Conservation (phyloP, 2,888 invertebrate genomes). For the Hesperia comma region DNA sequence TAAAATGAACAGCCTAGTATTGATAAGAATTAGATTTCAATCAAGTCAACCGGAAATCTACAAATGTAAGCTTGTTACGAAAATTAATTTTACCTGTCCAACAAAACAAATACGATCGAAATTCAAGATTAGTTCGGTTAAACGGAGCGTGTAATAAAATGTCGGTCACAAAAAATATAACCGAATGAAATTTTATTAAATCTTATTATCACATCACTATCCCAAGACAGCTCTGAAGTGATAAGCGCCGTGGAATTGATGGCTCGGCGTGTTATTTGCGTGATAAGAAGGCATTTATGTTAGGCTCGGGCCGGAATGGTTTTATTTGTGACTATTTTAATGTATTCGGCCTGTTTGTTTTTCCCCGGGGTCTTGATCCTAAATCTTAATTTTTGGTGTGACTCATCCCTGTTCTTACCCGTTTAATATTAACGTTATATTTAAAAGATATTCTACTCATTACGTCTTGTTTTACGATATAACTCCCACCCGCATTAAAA, state of each 20-base stretch:
- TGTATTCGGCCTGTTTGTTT: constrained; percentile 27
- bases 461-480: background rate
- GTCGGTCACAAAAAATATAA: constrained; percentile 27
- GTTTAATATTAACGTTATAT: background rate
- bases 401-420: background rate
- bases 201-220: constrained; percentile 33
- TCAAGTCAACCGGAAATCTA: constrained; percentile 12
- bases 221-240: constrained; percentile 34
- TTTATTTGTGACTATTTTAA: constrained; percentile 31
- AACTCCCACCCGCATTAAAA: background rate
- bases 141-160: constrained; percentile 22
- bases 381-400: constrained; percentile 8
- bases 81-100: constrained; percentile 16
- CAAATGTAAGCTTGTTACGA: constrained; percentile 25
- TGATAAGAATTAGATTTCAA: background rate
- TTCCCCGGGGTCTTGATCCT: background rate
- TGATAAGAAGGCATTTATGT: constrained; percentile 35
- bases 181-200: constrained; percentile 22
- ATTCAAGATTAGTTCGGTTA: constrained; percentile 9
- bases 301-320: constrained; percentile 27
- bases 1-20: background rate
- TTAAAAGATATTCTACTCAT: background rate
- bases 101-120: constrained; percentile 33
- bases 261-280: constrained; percentile 31
- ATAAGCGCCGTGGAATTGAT: constrained; percentile 34